Base-by-base conservation (phyloP, 2,888 invertebrate species). In the Tetheella fluctuosa region DNA sequence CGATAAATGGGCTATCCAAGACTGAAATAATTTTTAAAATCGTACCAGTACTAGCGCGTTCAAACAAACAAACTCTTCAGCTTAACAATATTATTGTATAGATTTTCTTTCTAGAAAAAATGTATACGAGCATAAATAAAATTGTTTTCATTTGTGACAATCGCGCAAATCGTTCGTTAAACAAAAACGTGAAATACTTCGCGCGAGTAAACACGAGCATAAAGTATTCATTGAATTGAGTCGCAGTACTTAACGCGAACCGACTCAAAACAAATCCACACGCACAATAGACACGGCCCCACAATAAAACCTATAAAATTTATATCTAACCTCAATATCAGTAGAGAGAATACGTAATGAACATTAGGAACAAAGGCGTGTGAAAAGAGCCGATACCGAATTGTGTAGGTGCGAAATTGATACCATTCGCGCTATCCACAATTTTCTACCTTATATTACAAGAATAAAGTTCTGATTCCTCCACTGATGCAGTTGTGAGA, bases 321-420 rank as follows among this genome's bases (percentile, higher is more conserved):
- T 88, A 89, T 90, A 88, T 87, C 84, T 83, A 82, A 83, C 84
- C 83, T 79, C 87, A 79, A 89, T 87, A 88, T 85, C 86, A 85
- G 85, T 83, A 84, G 83, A 89, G 85, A 81, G 90, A 90, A 90
- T 89, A 88, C 87, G 83, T 89, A 90, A 90, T 90, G 89, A 90
- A 88, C 89, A 90, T 90, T 89, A 90, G 84, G 86, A 90, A 89
- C 88, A 89, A 89, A 89, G 84, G 84, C 85, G 85, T 78, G 80
- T 79, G 87, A 88, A 88, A 88, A 88, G 85, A 86, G 81, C 86
- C 86, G 85, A 89, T 86, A 85, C 84, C 79, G 80, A 85, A 84
- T 79, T 81, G 83, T 85, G 83, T 83, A 86, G 87, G 86, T 86
- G 86, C 76, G 87, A 87, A 87, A 85, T 86, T 83, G 85, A 83